phyloP scores from a whole-genome alignment of 1,140 invertebrate genomes.

The Lasioglossum albipes region DNA sequence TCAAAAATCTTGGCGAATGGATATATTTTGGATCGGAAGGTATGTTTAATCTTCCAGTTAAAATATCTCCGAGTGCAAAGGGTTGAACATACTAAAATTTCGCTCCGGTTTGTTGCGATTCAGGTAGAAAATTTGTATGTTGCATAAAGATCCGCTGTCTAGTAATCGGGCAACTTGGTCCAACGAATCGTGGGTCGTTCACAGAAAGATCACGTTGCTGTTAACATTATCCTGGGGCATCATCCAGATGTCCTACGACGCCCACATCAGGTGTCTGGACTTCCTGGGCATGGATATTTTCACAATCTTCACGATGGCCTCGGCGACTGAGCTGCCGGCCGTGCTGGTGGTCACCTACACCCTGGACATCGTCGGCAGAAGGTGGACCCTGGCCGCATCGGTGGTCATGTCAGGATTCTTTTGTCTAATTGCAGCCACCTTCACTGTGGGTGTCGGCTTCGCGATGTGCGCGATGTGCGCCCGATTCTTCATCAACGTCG shows the following conservation, averaged over 20 bases:
- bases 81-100: no score
- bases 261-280: constrained; percentile 72
- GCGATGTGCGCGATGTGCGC: constrained; percentile 86
- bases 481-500: constrained; percentile 89
- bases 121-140: no score
- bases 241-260: constrained; percentile 73
- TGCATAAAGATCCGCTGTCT: no score
- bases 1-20: no score
- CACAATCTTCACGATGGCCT: constrained; percentile 73
- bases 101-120: no score
- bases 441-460: constrained; percentile 75
- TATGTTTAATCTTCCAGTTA: no score
- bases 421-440: constrained; percentile 37
- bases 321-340: constrained; percentile 64
- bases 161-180: no score
- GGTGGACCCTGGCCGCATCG: constrained; percentile 50
- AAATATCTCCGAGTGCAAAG: no score
- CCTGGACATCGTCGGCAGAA: constrained; percentile 55
- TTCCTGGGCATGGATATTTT: constrained; percentile 74
- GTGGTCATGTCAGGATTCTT: constrained; percentile 51
- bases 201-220: constrained; percentile 52
- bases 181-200: background rate
- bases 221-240: constrained; percentile 68
- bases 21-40: no score
- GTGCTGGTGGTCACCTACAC: constrained; percentile 50